A percentile compares a stretch with the other conserved stretches of the same genome.
Evolutionary conservation across 2,113 vertebrate genomes (phyloP).

Genomic region (Hemichromis elongatus): DNA sequence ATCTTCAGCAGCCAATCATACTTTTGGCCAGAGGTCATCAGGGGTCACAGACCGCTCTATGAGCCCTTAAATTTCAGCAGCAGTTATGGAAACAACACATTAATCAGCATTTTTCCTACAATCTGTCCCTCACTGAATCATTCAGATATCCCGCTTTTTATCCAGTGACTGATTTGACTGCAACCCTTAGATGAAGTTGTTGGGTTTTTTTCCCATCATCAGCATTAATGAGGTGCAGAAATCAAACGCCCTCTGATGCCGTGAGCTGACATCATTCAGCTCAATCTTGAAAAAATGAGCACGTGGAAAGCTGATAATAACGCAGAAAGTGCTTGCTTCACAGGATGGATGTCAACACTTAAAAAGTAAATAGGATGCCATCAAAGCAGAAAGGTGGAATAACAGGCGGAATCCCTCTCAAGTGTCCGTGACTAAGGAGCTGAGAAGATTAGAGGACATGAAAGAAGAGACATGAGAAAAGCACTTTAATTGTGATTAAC

Average conservation of each 20-base stretch:
- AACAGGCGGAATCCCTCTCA: not conserved
- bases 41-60: not conserved
- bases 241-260: not conserved
- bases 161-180: not conserved
- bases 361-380: not conserved
- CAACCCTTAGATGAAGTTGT: not conserved
- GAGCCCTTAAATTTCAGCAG: rapidly evolving
- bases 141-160: rapidly evolving
- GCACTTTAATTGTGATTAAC: not conserved
- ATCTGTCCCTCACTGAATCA: not conserved
- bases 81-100: not conserved
- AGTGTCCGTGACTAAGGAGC: rapidly evolving
- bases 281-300: not conserved
- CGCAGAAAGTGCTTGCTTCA: not conserved
- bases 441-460: not conserved
- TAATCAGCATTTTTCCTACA: not conserved
- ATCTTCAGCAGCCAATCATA: not conserved
- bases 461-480: not conserved
- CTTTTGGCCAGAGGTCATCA: not conserved
- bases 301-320: not conserved
- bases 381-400: not conserved
- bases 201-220: not conserved
- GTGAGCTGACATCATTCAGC: not conserved
- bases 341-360: not conserved
- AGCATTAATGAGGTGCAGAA: not conserved